Evolutionary conservation across 2,113 vertebrate genomes (phyloP).

Genomic region (Callipepla californica): DNA sequence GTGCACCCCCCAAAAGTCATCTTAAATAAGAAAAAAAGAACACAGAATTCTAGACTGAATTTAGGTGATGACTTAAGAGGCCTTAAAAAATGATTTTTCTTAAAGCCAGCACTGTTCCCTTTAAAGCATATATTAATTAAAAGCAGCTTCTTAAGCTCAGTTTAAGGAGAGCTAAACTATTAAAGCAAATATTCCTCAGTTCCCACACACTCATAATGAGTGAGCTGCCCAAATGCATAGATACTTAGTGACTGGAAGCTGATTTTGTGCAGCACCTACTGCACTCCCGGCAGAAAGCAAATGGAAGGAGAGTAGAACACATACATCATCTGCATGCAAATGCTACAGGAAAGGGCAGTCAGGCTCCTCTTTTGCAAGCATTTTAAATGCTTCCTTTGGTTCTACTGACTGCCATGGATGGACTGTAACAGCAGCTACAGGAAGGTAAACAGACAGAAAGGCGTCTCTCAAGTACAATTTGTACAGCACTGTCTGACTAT

Average conservation of each 20-base stretch:
- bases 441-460: neutral
- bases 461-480: rapidly evolving
- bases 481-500: rapidly evolving
- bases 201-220: neutral
- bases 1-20: neutral
- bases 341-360: rapidly evolving
- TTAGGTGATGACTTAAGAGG: neutral
- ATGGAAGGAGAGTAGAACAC: rapidly evolving
- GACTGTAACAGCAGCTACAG: neutral
- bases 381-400: neutral
- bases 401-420: rapidly evolving
- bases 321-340: rapidly evolving
- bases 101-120: neutral
- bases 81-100: neutral
- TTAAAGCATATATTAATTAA: neutral
- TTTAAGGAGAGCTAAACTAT: neutral
- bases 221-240: neutral
- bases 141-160: neutral
- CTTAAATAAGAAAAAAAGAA: neutral
- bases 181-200: neutral
- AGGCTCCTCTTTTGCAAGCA: neutral
- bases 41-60: neutral
- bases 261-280: neutral
- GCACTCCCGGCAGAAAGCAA: neutral
- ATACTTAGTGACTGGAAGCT: neutral